Evolutionary conservation across 1,140 invertebrate genomes (phyloP).

Genomic region (Chironomus striatipennis): DNA sequence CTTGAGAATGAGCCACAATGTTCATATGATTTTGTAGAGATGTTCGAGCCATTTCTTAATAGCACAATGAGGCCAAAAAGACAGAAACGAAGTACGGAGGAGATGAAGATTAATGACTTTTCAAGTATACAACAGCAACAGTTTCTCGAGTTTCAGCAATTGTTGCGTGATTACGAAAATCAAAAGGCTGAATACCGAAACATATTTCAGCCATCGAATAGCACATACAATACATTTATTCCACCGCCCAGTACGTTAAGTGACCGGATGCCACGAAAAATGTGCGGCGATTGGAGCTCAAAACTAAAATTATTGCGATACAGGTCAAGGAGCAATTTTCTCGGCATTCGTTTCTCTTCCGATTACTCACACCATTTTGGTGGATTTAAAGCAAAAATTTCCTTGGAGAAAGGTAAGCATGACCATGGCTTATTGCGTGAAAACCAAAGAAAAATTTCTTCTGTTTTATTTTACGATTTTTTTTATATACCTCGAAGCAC

Average conservation of each 20-base stretch:
- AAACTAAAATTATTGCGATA: conserved; percentile 61
- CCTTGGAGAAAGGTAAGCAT: conserved; percentile 57
- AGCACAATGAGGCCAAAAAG: conserved; percentile 21
- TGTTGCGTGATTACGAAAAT: background rate
- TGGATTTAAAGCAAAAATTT: conserved; percentile 58
- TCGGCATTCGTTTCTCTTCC: conserved; percentile 55
- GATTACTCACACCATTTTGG: conserved; percentile 63
- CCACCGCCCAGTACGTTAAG: conserved; percentile 5
- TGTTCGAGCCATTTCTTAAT: conserved; percentile 40
- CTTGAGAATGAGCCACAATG: conserved; percentile 60
- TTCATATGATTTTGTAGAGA: conserved; percentile 61
- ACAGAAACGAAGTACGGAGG: background rate
- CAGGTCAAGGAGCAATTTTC: conserved; percentile 43
- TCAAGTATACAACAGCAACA: conserved; percentile 15
- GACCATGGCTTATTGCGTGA: too few species aligned
- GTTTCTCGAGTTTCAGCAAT: background rate
- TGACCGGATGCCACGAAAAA: conserved; percentile 37
- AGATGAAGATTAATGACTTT: conserved; percentile 17
- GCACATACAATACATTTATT: background rate
- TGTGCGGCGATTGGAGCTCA: conserved; percentile 65
- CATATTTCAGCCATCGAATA: conserved; percentile 12
- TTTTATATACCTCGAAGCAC: conserved; percentile 1
- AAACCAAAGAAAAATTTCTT: too few species aligned
- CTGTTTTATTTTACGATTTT: too few species aligned
- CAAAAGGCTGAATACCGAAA: background rate